Base-by-base conservation (phyloP, 2,888 invertebrate genomes). In the Operophtera brumata region DNA sequence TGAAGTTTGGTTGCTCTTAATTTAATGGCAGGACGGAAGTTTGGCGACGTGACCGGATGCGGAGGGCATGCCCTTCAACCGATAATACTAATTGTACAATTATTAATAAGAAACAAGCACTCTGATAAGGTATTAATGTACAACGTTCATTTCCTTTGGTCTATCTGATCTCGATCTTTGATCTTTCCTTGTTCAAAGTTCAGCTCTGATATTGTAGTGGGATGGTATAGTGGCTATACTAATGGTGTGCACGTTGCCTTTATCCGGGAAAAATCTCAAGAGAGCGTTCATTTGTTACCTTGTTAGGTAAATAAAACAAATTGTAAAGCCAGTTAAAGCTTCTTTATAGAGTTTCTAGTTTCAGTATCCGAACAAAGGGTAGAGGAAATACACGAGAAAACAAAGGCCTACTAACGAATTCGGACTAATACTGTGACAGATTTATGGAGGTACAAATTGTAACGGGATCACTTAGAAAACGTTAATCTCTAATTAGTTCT, bases 1-100 rank as follows among this genome's bases (percentile, higher is more conserved):
- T 87, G 82, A 88, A 88, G 83, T 86, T 87, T 80, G 82, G 80
- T 84, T 82, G 83, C 86, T 86, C 84, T 84, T 86, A 86, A 88
- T 87, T 88, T 87, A 87, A 86, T 86, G 84, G 84, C 71, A 75
- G 75, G 79, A 71, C 78, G 81, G 82, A 84, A 87, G 84, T 86
- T 85, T 73, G 69, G 69, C 76, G 77, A 83, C 85, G 84, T 83
- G 86, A 82, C 83, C 81, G 78, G 81, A 78, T 70, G 68, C 69
- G 58, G 63, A 60, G 65, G 70, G 73, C 67, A 62, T 69, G 64
- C 67, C 65, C 69, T 73, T 72, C 66, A 62, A 65, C 71, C 79
- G 78, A 81, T 84, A 79, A 20, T 20, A 20, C 20, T 20, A 20
- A 84, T 81, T 78, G 76, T 69, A 66, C 73, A 77, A 83, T 80